phyloP scores from a whole-genome alignment of 2,888 invertebrate species.

The Mantis religiosa region DNA sequence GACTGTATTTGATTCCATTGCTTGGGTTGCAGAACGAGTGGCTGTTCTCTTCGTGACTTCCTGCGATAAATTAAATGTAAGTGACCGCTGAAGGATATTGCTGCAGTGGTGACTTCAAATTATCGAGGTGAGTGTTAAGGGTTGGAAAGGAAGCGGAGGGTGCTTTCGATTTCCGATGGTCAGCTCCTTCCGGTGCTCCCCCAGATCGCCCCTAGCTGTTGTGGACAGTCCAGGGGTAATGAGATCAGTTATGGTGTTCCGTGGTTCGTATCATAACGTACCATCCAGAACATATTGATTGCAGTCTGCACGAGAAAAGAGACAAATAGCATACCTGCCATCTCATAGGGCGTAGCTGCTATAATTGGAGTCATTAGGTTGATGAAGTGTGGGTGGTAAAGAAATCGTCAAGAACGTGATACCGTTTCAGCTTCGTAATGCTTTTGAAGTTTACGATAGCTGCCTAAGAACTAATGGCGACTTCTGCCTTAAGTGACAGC shows the following conservation, averaged over 20 bases:
- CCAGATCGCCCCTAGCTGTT: neutral
- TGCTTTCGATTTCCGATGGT: slow-evolving; percentile 9
- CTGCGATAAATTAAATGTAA: neutral
- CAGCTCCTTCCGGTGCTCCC: neutral
- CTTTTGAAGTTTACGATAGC: too few relatives aligned
- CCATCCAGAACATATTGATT: neutral
- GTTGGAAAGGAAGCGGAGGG: neutral
- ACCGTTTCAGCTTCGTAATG: too few relatives aligned
- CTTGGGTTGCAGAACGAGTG: neutral
- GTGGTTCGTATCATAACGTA: neutral
- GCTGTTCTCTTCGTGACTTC: neutral
- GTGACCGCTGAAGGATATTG: neutral
- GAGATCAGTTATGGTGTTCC: slow-evolving; percentile 2
- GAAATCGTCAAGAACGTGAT: neutral
- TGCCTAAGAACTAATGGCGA: too few relatives aligned
- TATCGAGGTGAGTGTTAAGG: neutral
- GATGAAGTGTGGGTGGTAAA: neutral
- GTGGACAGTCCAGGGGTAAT: neutral
- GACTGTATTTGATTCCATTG: neutral
- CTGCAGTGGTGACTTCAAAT: neutral
- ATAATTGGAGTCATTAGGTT: neutral
- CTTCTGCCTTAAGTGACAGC: too few relatives aligned
- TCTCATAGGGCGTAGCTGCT: neutral
- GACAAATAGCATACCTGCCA: neutral
- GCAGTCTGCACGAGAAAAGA: neutral